Percentiles rank a stretch among this genome's conserved stretches.
These are phyloP conservation scores for Oithona nana DNA, from an alignment of 2,888 invertebrate species.

Conservation along the genomic window DNA sequence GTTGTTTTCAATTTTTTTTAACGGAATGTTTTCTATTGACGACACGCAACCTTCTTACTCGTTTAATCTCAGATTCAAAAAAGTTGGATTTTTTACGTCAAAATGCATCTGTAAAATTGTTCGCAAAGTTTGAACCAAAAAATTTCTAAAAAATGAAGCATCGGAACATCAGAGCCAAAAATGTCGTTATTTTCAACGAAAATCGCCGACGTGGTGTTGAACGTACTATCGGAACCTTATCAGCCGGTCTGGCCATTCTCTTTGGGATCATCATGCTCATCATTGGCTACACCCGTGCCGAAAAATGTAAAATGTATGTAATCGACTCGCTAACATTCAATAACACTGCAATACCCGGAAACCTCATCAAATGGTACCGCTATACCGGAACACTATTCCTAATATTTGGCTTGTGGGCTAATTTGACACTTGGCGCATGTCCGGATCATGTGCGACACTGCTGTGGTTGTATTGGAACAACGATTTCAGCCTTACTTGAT, in stretches of 20 bases:
- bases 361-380: neutral
- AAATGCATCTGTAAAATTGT: no score
- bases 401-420: neutral
- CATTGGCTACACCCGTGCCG: neutral
- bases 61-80: no score
- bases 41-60: no score
- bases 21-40: no score
- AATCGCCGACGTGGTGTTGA: no score
- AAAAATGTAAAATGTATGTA: neutral
- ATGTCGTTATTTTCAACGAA: no score
- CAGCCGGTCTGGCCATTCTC: neutral
- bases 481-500: neutral
- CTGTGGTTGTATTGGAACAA: neutral
- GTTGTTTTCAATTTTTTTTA: no score
- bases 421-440: neutral
- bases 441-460: neutral
- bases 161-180: no score
- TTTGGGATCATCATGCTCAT: neutral
- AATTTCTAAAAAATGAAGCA: no score
- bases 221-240: neutral
- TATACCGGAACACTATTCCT: neutral
- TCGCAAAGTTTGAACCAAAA: no score
- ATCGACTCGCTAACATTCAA: neutral
- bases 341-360: neutral
- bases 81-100: no score